These are phyloP conservation scores for Hyaena hyaena DNA, from an alignment of 2,113 vertebrate genomes.

Conservation along the genomic window DNA sequence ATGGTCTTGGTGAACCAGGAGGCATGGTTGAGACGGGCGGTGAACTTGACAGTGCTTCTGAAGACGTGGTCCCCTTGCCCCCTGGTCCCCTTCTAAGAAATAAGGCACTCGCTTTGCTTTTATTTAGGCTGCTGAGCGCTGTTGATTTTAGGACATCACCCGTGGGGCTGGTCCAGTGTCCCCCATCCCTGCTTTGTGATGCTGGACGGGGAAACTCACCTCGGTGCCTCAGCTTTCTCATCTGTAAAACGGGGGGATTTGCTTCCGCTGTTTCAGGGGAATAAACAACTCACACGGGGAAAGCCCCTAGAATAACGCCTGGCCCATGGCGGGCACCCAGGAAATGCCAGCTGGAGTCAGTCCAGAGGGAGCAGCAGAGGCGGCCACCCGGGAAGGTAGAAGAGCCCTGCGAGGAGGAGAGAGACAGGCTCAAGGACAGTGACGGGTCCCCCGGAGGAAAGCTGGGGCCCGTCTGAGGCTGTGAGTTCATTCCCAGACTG, in stretches of 20 bases:
- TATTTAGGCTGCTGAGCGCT: not conserved
- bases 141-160: not conserved
- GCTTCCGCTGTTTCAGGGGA: not conserved
- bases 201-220: not conserved
- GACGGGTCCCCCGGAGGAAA: not conserved
- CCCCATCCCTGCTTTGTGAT: not conserved
- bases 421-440: not conserved
- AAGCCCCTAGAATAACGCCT: not conserved
- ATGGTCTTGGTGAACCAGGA: not conserved
- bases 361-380: not conserved
- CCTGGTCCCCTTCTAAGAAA: not conserved
- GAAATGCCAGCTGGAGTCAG: not conserved
- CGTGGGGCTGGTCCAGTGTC: not conserved
- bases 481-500: too few species aligned
- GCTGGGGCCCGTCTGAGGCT: too few species aligned
- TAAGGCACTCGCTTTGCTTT: not conserved
- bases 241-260: conserved; percentile 10
- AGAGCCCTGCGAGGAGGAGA: not conserved
- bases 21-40: not conserved
- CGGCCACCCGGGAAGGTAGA: too few species aligned
- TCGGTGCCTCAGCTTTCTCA: conserved; percentile 4
- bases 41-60: not conserved
- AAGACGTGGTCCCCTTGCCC: not conserved
- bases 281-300: not conserved
- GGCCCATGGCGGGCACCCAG: not conserved